Conservation (phyloP, 1,140 invertebrate species). For the Drosophila mojavensis region DNA sequence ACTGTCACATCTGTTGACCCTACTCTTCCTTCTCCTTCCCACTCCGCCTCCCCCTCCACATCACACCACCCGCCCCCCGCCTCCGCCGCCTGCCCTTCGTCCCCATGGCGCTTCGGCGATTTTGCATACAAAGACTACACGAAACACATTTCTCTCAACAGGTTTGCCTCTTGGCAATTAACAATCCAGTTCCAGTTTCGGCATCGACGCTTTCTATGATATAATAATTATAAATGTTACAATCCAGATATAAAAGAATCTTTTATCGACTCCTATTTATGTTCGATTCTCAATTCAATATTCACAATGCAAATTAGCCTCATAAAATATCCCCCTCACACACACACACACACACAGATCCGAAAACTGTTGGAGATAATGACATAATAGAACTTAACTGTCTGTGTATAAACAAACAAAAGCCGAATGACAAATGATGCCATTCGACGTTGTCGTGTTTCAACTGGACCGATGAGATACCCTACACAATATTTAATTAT, state of each 20-base stretch:
- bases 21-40: neutral
- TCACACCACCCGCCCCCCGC: neutral
- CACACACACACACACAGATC: no score
- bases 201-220: conserved; percentile 15
- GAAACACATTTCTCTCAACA: conserved; percentile 10
- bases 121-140: conserved; percentile 11
- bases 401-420: neutral
- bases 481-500: no score
- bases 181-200: conserved; percentile 19
- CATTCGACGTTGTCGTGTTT: no score
- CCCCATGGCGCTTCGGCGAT: neutral
- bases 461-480: no score
- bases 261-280: neutral
- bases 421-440: no score
- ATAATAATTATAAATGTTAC: conserved; percentile 8
- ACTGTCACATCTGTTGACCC: conserved; percentile 9
- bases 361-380: neutral
- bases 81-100: neutral
- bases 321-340: neutral
- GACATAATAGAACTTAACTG: neutral
- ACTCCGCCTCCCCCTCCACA: no score
- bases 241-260: conserved; percentile 8
- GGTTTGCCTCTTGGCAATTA: conserved; percentile 13
- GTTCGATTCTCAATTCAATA: neutral
- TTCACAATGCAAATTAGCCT: neutral